Conservation (phyloP, 2,888 invertebrate genomes). For the Teinopalpus imperialis region DNA sequence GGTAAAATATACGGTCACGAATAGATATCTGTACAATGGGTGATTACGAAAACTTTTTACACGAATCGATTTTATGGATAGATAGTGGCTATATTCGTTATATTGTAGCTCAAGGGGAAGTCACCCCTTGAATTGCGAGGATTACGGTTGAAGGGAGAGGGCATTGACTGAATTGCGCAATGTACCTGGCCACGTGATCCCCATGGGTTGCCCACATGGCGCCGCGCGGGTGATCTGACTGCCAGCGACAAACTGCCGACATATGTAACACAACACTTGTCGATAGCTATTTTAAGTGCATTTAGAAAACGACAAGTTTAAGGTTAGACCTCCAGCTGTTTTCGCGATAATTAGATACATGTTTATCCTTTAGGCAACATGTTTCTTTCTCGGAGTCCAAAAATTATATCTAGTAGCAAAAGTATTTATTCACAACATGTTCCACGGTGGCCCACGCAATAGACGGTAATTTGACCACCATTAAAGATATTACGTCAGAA, state of each 20-base stretch:
- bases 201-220: constrained; percentile 57
- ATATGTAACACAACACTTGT: constrained; percentile 44
- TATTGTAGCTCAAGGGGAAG: constrained; percentile 23
- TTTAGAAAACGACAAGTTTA: constrained; percentile 44
- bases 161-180: constrained; percentile 50
- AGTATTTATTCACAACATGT: constrained; percentile 23
- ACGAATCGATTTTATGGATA: constrained; percentile 14
- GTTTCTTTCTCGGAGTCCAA: constrained; percentile 17
- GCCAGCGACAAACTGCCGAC: constrained; percentile 53
- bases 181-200: constrained; percentile 67
- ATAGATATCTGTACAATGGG: constrained; percentile 9
- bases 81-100: not conserved
- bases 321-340: constrained; percentile 48
- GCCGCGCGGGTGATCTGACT: constrained; percentile 51
- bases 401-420: constrained; percentile 3
- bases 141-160: constrained; percentile 28
- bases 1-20: constrained; percentile 39
- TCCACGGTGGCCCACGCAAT: constrained; percentile 18
- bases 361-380: constrained; percentile 27
- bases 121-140: constrained; percentile 17
- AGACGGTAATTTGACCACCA: constrained; percentile 16
- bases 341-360: no score
- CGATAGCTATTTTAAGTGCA: constrained; percentile 38
- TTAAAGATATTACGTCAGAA: constrained; percentile 20
- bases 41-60: constrained; percentile 18